phyloP scores from a whole-genome alignment of 2,797 vertebrate species.

The Pseudomugil gertrudae region DNA sequence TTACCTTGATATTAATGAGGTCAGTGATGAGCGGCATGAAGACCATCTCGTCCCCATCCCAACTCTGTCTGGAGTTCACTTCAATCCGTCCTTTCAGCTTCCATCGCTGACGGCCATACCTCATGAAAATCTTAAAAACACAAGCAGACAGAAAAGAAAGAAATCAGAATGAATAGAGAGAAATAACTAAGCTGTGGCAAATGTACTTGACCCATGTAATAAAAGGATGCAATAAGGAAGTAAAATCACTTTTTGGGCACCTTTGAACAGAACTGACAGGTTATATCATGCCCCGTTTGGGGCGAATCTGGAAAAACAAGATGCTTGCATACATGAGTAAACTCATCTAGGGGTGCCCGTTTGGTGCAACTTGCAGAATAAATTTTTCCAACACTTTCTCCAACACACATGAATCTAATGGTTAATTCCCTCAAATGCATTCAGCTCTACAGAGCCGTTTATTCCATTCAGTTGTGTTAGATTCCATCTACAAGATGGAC shows the following conservation, averaged over 20 bases:
- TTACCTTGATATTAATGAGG: slow-evolving; percentile 97
- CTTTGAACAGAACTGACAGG: background rate
- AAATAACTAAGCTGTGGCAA: background rate
- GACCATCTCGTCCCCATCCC: slow-evolving; percentile 95
- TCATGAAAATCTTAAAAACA: slow-evolving; percentile 91
- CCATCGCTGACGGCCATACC: slow-evolving; percentile 96
- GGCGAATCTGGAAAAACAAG: background rate
- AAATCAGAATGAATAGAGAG: background rate
- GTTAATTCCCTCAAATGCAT: too few relatives aligned
- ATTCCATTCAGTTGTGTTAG: too few relatives aligned
- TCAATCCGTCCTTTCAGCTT: slow-evolving; percentile 97
- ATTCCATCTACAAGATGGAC: too few relatives aligned
- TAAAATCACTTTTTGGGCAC: background rate
- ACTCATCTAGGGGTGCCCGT: background rate
- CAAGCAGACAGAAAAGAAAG: background rate
- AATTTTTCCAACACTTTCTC: too few relatives aligned
- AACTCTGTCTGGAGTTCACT: slow-evolving; percentile 94
- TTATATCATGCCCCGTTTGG: background rate
- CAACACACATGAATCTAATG: background rate
- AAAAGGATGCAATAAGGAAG: background rate
- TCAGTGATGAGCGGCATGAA: slow-evolving; percentile 94
- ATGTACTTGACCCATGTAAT: background rate
- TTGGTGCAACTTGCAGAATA: too few relatives aligned
- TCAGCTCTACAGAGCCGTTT: too few relatives aligned
- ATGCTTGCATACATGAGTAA: background rate